A percentile compares a stretch with the other conserved stretches of the same genome.
phyloP scores from a whole-genome alignment of 2,797 vertebrate genomes.

The Enteromius treurensis region DNA sequence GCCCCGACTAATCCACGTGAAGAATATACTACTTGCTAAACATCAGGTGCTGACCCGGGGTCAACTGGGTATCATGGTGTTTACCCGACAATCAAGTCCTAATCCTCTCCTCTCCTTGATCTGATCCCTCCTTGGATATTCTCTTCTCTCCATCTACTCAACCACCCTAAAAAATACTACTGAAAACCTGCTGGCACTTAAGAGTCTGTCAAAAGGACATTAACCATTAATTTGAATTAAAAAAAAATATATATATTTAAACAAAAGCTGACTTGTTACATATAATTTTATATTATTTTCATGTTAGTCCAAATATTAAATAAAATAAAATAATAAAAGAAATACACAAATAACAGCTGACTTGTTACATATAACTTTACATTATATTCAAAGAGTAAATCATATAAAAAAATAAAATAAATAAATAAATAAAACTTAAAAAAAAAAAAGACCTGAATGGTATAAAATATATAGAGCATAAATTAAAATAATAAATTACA shows the following conservation, averaged over 20 bases:
- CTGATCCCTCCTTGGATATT: slow-evolving; percentile 36
- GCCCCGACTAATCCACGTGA: slow-evolving; percentile 77
- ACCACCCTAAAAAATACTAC: not conserved
- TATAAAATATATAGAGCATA: too few species aligned
- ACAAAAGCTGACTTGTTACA: not conserved
- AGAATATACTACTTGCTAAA: slow-evolving; percentile 62
- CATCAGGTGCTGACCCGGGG: slow-evolving; percentile 78
- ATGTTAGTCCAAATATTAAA: not conserved
- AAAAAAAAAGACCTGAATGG: too few species aligned
- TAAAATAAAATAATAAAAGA: not conserved
- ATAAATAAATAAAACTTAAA: too few species aligned
- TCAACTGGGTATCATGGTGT: slow-evolving; percentile 81
- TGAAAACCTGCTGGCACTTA: not conserved
- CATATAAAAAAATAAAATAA: too few species aligned
- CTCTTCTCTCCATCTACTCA: not conserved
- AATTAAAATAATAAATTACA: too few species aligned
- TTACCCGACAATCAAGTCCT: slow-evolving; percentile 78
- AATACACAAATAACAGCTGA: too few species aligned
- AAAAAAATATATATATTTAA: not conserved
- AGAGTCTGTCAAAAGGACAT: not conserved
- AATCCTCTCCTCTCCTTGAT: slow-evolving; percentile 71
- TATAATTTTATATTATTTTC: not conserved
- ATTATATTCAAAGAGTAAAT: too few species aligned
- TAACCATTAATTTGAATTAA: not conserved
- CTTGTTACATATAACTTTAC: too few species aligned